These are phyloP conservation scores for Morpho achilles DNA, from an alignment of 2,888 invertebrate species.

Conservation along the genomic window DNA sequence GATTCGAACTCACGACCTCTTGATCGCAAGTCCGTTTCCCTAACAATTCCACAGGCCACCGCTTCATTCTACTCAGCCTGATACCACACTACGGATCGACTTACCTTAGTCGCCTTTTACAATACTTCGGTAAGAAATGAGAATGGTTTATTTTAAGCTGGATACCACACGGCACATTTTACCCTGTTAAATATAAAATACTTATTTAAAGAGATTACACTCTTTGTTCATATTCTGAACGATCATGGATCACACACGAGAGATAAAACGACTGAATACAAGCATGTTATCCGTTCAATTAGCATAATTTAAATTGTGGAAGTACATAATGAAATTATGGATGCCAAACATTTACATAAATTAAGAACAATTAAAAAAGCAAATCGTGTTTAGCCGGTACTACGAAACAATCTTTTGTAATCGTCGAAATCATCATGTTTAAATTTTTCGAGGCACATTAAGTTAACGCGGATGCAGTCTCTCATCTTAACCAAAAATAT, in stretches of 20 bases:
- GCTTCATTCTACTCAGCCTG: too few relatives aligned
- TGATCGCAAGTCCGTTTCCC: too few relatives aligned
- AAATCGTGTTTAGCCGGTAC: slow-evolving; percentile 21
- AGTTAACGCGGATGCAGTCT: slow-evolving; percentile 21
- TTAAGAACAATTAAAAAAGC: slow-evolving; percentile 21
- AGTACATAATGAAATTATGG: slow-evolving; percentile 11
- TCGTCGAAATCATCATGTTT: slow-evolving; percentile 29
- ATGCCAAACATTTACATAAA: slow-evolving; percentile 15
- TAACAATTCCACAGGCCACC: too few relatives aligned
- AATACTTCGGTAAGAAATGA: too few relatives aligned
- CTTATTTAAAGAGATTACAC: background rate
- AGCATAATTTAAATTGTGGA: slow-evolving; percentile 21
- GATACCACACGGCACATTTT: too few relatives aligned
- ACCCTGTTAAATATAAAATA: too few relatives aligned
- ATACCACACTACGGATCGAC: too few relatives aligned
- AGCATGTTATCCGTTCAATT: slow-evolving; percentile 18
- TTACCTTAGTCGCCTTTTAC: too few relatives aligned
- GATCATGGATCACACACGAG: slow-evolving; percentile 7
- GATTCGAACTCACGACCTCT: too few relatives aligned
- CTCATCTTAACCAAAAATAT: slow-evolving; percentile 24
- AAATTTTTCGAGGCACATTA: slow-evolving; percentile 26
- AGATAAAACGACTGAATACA: slow-evolving; percentile 10
- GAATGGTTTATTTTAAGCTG: too few relatives aligned
- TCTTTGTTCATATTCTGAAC: background rate
- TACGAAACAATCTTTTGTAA: slow-evolving; percentile 20